These are phyloP conservation scores for Platycnemis pennipes DNA, from an alignment of 2,888 invertebrate species.

Conservation along the genomic window DNA sequence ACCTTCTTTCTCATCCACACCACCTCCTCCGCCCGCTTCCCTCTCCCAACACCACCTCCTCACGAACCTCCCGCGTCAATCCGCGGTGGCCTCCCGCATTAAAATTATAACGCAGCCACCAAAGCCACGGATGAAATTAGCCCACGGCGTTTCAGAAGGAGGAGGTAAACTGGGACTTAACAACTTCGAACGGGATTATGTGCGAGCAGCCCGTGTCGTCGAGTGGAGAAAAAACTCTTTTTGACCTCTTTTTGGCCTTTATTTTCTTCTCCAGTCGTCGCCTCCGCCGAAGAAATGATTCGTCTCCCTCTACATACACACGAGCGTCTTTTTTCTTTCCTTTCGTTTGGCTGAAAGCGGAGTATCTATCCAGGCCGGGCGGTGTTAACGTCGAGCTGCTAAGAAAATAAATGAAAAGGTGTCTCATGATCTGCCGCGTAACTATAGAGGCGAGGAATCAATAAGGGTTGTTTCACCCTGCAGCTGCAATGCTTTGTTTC, in stretches of 20 bases:
- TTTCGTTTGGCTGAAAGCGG: constrained; percentile 7
- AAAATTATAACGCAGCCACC: constrained; percentile 59
- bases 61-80: neutral
- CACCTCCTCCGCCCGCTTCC: neutral
- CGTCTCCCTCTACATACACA: neutral
- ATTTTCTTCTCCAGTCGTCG: neutral
- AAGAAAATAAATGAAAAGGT: constrained; percentile 6
- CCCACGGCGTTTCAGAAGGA: constrained; percentile 48
- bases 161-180: constrained; percentile 61
- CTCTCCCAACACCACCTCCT: neutral
- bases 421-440: neutral
- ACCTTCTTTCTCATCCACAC: neutral
- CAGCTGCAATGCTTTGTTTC: neutral
- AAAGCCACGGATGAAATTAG: constrained; percentile 62
- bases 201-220: neutral
- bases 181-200: constrained; percentile 60
- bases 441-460: neutral
- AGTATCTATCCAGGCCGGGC: neutral
- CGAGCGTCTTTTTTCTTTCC: too few relatives aligned
- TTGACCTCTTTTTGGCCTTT: neutral
- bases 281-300: neutral
- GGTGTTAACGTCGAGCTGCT: neutral
- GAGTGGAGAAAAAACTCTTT: neutral
- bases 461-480: neutral
- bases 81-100: constrained; percentile 45